Conservation (phyloP, 2,113 vertebrate species). For the Conger conger region DNA sequence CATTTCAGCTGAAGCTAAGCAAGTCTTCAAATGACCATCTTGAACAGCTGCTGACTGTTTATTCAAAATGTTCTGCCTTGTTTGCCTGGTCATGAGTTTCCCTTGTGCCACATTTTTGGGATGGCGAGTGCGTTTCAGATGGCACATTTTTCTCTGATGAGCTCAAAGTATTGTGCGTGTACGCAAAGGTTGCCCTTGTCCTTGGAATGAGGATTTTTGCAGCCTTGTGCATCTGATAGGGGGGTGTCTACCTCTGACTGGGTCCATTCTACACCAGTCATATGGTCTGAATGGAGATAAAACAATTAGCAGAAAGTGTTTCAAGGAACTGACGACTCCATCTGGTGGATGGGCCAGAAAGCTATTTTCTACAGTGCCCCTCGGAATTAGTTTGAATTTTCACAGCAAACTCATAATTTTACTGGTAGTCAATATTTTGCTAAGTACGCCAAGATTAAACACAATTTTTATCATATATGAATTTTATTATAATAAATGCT, state of each 20-base stretch:
- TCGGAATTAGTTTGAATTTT: not conserved
- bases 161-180: not conserved
- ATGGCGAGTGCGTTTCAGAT: not conserved
- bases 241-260: not conserved
- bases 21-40: not conserved
- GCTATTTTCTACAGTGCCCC: not conserved
- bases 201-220: not conserved
- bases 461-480: not conserved
- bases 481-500: not conserved
- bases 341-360: not conserved
- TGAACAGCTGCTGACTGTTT: not conserved
- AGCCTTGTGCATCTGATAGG: not conserved
- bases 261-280: not conserved
- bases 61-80: not conserved
- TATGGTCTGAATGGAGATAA: not conserved
- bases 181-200: not conserved
- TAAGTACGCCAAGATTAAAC: not conserved
- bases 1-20: not conserved
- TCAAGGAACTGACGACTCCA: not conserved
- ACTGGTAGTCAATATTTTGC: not conserved
- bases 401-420: not conserved
- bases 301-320: not conserved
- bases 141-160: not conserved
- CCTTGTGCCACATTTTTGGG: not conserved
- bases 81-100: not conserved